A percentile compares a stretch with the other conserved stretches of the same genome.
These are phyloP conservation scores for Miniopterus natalensis DNA, from an alignment of 2,113 vertebrate genomes.

Conservation along the genomic window DNA sequence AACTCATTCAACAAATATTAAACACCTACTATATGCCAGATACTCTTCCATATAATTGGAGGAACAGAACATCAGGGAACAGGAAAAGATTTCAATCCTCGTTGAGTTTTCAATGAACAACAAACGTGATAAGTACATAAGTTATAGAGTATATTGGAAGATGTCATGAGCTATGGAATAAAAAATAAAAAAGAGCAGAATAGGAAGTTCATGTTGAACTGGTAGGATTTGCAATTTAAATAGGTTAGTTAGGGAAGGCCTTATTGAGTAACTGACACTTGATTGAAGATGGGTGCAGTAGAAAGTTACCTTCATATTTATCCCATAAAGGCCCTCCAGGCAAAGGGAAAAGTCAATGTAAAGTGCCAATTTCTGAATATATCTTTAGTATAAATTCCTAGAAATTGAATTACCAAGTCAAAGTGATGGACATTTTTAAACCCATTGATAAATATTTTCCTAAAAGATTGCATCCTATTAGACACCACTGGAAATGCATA, in stretches of 20 bases:
- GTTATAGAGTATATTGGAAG: neutral
- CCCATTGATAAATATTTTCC: constrained; percentile 11
- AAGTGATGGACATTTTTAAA: constrained; percentile 35
- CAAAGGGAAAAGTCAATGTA: neutral
- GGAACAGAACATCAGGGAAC: neutral
- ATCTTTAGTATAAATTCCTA: neutral
- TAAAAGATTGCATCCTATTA: neutral
- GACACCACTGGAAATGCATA: neutral
- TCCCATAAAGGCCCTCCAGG: neutral
- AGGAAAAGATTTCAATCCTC: neutral
- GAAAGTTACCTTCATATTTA: neutral
- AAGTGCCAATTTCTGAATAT: neutral
- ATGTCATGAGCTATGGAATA: neutral
- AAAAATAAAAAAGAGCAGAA: neutral
- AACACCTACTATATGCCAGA: neutral
- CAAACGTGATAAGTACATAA: neutral
- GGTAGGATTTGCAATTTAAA: neutral
- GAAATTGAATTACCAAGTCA: neutral
- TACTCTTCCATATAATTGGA: neutral
- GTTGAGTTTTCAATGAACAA: neutral
- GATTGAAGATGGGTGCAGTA: neutral
- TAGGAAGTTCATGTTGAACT: neutral
- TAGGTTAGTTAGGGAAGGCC: neutral
- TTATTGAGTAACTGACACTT: neutral
- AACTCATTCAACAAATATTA: neutral